Percentiles rank a stretch among this genome's conserved stretches.
Evolutionary conservation across 2,113 vertebrate species (phyloP).

Genomic region (Vidua macroura): DNA sequence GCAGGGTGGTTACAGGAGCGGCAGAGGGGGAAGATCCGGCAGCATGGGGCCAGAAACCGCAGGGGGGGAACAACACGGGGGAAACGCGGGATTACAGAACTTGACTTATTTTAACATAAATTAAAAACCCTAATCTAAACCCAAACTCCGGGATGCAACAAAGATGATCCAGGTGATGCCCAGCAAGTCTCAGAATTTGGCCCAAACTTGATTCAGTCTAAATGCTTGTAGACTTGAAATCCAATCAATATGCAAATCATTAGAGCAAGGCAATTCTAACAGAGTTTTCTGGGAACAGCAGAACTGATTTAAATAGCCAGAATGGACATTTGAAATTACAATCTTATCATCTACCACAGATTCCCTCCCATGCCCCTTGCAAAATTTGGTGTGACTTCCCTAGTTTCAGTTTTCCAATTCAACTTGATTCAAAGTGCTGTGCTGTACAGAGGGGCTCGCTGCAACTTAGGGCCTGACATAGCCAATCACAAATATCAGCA

Average conservation of each 20-base stretch:
- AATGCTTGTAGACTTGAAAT: not conserved
- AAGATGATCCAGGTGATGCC: not conserved
- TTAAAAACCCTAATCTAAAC: too few relatives aligned
- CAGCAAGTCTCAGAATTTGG: not conserved
- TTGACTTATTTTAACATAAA: too few relatives aligned
- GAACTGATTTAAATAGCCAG: not conserved
- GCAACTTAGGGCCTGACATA: not conserved
- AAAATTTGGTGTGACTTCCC: not conserved
- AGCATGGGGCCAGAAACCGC: too few relatives aligned
- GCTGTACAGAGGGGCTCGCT: not conserved
- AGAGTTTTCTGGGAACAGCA: not conserved
- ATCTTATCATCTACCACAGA: not conserved
- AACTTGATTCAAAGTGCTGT: not conserved
- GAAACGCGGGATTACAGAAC: too few relatives aligned
- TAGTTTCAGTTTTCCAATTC: not conserved
- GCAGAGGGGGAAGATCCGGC: too few relatives aligned
- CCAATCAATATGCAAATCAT: not conserved
- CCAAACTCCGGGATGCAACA: too few relatives aligned
- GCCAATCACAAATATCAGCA: not conserved
- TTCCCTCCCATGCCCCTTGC: fast-evolving
- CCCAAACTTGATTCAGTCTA: not conserved
- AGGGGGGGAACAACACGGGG: too few relatives aligned
- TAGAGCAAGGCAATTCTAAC: not conserved
- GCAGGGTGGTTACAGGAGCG: too few relatives aligned
- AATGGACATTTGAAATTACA: not conserved